Evolutionary conservation across 2,797 vertebrate genomes (phyloP).

Genomic region (Kryptopterus vitreolus): DNA sequence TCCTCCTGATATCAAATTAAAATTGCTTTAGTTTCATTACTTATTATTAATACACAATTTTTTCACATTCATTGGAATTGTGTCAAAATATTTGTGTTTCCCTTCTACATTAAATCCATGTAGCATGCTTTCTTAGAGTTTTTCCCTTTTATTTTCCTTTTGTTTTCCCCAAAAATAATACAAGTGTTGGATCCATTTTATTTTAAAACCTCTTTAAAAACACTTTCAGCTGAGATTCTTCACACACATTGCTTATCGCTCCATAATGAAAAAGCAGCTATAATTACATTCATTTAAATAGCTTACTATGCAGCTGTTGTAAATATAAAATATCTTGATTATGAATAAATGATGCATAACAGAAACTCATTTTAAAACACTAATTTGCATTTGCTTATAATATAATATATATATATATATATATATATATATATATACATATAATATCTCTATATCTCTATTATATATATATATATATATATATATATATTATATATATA

Average conservation of each 20-base stretch:
- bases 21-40: too few relatives aligned
- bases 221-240: not conserved
- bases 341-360: not conserved
- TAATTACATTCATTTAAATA: not conserved
- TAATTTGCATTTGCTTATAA: too few relatives aligned
- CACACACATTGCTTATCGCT: not conserved
- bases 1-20: conserved; percentile 5
- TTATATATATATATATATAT: too few relatives aligned
- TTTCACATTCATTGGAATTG: not conserved
- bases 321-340: not conserved
- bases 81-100: not conserved
- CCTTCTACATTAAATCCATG: not conserved
- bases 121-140: not conserved
- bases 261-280: not conserved
- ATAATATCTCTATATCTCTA: too few relatives aligned
- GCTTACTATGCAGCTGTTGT: not conserved
- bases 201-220: not conserved
- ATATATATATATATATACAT: too few relatives aligned
- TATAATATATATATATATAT: too few relatives aligned
- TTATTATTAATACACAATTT: not conserved
- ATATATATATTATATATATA: too few relatives aligned
- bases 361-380: too few relatives aligned
- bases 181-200: not conserved
- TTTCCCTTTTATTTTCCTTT: not conserved
- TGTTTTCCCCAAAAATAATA: not conserved